A percentile compares a stretch with the other conserved stretches of the same genome.
Evolutionary conservation across 2,888 invertebrate genomes (phyloP).

Genomic region (Spatulosminthurus flaviceps): DNA sequence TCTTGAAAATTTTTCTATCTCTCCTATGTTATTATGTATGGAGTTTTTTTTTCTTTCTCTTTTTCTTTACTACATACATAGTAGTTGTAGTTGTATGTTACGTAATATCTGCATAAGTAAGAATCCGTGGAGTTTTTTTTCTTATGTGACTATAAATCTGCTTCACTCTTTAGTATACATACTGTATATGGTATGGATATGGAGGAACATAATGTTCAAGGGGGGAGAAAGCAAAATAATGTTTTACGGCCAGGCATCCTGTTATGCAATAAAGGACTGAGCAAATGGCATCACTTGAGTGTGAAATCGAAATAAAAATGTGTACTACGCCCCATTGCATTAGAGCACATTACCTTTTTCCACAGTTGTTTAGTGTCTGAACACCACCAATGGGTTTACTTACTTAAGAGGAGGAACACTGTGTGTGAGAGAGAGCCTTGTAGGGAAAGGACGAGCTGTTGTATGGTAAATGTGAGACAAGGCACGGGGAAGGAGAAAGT

Average conservation of each 20-base stretch:
- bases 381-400: background rate
- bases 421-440: no score
- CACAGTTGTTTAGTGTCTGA: slow-evolving; percentile 2
- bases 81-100: no score
- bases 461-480: no score
- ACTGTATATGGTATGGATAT: background rate
- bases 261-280: slow-evolving; percentile 30
- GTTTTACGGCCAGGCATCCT: slow-evolving; percentile 22
- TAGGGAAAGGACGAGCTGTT: no score
- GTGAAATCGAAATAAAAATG: slow-evolving; percentile 41
- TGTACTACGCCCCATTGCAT: slow-evolving; percentile 37
- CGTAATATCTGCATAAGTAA: no score
- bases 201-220: background rate
- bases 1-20: no score
- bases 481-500: background rate
- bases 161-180: no score
- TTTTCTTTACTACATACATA: no score
- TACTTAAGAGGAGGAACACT: background rate
- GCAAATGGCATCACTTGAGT: slow-evolving; percentile 35
- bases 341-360: slow-evolving; percentile 30
- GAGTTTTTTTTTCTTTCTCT: no score
- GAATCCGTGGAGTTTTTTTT: no score
- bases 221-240: slow-evolving; percentile 10
- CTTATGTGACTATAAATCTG: no score
- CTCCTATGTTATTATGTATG: no score